Percentiles rank a stretch among this genome's conserved stretches.
Conservation (phyloP, 2,113 vertebrate species). For the Rhipidura dahli region DNA sequence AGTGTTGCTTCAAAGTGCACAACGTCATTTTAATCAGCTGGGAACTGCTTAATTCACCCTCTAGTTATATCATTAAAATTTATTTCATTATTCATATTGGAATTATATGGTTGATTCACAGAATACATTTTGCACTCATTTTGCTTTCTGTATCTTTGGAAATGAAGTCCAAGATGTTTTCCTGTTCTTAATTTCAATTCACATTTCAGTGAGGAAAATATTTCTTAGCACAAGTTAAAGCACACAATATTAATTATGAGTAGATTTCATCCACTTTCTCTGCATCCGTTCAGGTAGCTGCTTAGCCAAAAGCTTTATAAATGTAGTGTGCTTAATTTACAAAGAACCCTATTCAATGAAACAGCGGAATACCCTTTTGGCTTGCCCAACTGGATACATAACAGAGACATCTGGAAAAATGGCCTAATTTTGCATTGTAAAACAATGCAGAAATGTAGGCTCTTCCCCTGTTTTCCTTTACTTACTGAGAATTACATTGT, state of each 20-base stretch:
- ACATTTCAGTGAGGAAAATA: neutral
- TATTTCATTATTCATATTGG: neutral
- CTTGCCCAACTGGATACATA: neutral
- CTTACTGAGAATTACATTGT: neutral
- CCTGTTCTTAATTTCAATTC: neutral
- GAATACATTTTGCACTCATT: neutral
- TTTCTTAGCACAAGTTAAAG: neutral
- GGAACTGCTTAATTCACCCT: neutral
- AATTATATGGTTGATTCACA: neutral
- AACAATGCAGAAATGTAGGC: neutral
- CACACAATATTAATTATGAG: neutral
- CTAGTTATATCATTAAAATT: neutral
- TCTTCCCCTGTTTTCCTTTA: slow-evolving; percentile 1
- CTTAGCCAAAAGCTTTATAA: slow-evolving; percentile 27
- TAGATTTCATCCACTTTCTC: slow-evolving; percentile 17
- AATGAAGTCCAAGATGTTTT: neutral
- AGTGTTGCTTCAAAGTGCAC: neutral
- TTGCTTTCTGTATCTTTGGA: neutral
- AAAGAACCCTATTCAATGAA: slow-evolving; percentile 42
- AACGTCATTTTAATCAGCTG: neutral
- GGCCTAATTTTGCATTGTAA: slow-evolving; percentile 13
- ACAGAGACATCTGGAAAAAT: slow-evolving; percentile 60
- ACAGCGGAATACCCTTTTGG: slow-evolving; percentile 41
- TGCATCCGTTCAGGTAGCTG: slow-evolving; percentile 21
- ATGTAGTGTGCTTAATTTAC: slow-evolving; percentile 24